These are phyloP conservation scores for Mamestra configurata DNA, from an alignment of 1,140 invertebrate genomes.

Conservation along the genomic window DNA sequence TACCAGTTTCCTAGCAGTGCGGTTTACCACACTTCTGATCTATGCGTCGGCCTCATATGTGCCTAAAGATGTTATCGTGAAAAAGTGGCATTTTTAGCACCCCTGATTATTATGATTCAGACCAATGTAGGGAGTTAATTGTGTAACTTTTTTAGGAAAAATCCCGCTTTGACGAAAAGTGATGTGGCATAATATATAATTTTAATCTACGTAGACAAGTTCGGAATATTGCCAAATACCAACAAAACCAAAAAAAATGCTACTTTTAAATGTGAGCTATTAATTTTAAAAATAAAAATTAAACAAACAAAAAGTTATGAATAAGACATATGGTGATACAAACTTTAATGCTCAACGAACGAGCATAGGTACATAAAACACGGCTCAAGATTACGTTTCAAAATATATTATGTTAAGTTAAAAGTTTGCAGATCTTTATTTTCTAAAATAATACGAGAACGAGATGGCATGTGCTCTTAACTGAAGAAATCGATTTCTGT, in stretches of 20 bases:
- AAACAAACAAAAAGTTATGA: conserved; percentile 14
- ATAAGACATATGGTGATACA: conserved; percentile 10
- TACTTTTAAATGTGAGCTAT: background rate
- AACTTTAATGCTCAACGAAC: conserved; percentile 36
- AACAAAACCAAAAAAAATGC: background rate
- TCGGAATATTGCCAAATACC: background rate
- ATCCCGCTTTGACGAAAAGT: background rate
- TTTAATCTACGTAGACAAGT: background rate
- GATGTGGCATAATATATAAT: background rate
- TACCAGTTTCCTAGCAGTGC: background rate
- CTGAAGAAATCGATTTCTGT: conserved; percentile 36
- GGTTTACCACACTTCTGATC: background rate
- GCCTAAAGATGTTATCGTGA: too few species aligned
- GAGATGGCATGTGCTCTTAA: conserved; percentile 10
- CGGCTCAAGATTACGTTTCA: conserved; percentile 39
- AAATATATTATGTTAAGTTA: conserved; percentile 51
- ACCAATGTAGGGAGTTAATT: too few species aligned
- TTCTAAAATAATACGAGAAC: conserved; percentile 15
- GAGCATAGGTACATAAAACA: conserved; percentile 53
- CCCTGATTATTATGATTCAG: too few species aligned
- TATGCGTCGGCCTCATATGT: background rate
- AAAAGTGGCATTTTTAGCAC: too few species aligned
- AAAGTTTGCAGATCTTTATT: conserved; percentile 44
- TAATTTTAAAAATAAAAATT: background rate
- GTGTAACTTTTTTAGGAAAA: background rate